Evolutionary conservation across 2,113 vertebrate species (phyloP).

Genomic region (Platichthys flesus): DNA sequence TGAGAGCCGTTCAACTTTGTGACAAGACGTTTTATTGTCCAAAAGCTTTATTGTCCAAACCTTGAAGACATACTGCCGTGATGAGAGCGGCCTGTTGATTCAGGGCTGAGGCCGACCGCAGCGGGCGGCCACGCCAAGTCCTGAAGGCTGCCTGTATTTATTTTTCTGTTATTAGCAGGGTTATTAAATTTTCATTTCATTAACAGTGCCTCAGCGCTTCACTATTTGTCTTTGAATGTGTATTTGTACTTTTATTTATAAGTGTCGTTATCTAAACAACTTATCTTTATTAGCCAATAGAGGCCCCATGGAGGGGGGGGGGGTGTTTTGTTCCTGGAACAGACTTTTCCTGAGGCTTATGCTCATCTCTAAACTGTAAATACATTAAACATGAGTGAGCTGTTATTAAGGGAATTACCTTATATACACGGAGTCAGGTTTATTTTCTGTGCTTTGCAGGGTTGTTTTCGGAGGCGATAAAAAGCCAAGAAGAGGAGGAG

Average conservation of each 20-base stretch:
- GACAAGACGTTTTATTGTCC: conserved; percentile 63
- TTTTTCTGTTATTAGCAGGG: conserved; percentile 43
- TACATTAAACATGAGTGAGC: background rate
- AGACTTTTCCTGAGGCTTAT: background rate
- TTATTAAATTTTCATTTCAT: conserved; percentile 58
- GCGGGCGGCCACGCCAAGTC: conserved; percentile 49
- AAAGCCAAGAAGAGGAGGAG: conserved; percentile 1
- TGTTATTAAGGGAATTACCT: conserved; percentile 7
- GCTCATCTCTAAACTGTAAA: conserved; percentile 15
- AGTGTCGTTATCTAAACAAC: conserved; percentile 49
- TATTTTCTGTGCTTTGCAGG: background rate
- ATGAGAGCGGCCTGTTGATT: conserved; percentile 74
- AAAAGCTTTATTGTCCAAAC: conserved; percentile 67
- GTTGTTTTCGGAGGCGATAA: background rate
- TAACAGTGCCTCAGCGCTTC: conserved; percentile 19
- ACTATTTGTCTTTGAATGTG: conserved; percentile 41
- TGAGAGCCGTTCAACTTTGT: conserved; percentile 62
- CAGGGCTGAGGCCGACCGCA: conserved; percentile 63
- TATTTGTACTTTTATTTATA: conserved; percentile 40
- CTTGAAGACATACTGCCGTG: conserved; percentile 59
- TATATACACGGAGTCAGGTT: background rate
- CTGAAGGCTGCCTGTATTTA: conserved; percentile 62
- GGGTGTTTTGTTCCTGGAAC: conserved; percentile 13
- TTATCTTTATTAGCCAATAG: conserved; percentile 53
- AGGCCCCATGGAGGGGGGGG: background rate